Percentiles rank a stretch among this genome's conserved stretches.
Evolutionary conservation across 2,113 vertebrate genomes (phyloP).

Genomic region (Baryphthengus martii): DNA sequence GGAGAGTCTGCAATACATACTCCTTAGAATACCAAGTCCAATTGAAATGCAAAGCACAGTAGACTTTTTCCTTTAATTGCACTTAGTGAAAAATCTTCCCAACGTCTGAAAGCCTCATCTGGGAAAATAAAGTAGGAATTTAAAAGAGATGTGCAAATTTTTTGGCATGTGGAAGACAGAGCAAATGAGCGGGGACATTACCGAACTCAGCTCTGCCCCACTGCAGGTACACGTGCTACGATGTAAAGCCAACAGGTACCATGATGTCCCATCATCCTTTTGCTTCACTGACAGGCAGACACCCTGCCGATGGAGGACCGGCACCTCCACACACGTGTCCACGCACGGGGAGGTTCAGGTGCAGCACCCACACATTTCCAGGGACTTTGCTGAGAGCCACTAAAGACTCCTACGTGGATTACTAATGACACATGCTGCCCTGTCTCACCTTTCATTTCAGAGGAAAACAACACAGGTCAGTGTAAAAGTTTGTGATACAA

Average conservation of each 20-base stretch:
- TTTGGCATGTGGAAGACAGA: neutral
- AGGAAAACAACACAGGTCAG: neutral
- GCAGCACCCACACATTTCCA: neutral
- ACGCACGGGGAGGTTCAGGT: rapidly evolving
- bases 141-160: neutral
- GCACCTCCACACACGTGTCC: neutral
- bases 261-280: neutral
- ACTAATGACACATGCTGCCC: neutral
- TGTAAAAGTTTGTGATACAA: neutral
- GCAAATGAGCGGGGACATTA: neutral
- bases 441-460: neutral
- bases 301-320: neutral
- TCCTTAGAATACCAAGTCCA: neutral
- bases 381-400: neutral
- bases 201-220: neutral
- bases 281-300: rapidly evolving
- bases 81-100: neutral
- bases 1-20: neutral
- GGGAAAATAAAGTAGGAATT: neutral
- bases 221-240: neutral
- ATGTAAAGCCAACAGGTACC: neutral
- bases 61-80: neutral
- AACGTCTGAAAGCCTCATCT: neutral
- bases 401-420: neutral
- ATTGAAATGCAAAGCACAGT: neutral